Evolutionary conservation across 2,797 vertebrate species (phyloP).

Genomic region (Erpetoichthys calabaricus): DNA sequence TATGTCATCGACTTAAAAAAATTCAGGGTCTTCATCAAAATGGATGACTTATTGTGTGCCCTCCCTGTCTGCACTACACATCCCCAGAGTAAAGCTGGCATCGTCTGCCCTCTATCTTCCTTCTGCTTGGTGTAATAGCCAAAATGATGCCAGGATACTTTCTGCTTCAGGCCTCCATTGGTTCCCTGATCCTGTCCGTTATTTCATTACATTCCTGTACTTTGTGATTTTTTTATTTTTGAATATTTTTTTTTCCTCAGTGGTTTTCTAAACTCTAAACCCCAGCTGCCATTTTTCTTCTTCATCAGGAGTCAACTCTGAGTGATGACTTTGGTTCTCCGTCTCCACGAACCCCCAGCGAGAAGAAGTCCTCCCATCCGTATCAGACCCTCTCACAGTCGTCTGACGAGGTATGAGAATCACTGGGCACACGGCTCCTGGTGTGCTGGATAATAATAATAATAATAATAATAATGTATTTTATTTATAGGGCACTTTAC

Average conservation of each 20-base stretch:
- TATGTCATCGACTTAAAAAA: too few relatives aligned
- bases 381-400: constrained; percentile 76
- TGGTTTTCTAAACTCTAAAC: neutral
- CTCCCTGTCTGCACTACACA: too few relatives aligned
- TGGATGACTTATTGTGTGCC: too few relatives aligned
- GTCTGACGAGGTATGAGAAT: constrained; percentile 62
- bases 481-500: too few relatives aligned
- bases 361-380: constrained; percentile 60
- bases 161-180: neutral
- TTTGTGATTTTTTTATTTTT: neutral
- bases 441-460: too few relatives aligned
- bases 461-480: too few relatives aligned
- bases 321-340: constrained; percentile 64
- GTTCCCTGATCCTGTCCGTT: constrained; percentile 3
- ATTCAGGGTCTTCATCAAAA: too few relatives aligned
- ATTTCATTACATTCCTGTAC: neutral
- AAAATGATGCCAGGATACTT: neutral
- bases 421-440: neutral
- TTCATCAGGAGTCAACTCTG: constrained; percentile 60
- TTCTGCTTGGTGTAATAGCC: too few relatives aligned
- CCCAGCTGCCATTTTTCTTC: neutral
- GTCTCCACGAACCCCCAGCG: constrained; percentile 44
- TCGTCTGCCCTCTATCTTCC: too few relatives aligned
- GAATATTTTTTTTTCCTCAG: neutral
- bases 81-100: too few relatives aligned